Evolutionary conservation across 2,888 invertebrate species (phyloP), one percentile per base, ranked within the genome.

Genomic region (Aspidiotus destructor): DNA sequence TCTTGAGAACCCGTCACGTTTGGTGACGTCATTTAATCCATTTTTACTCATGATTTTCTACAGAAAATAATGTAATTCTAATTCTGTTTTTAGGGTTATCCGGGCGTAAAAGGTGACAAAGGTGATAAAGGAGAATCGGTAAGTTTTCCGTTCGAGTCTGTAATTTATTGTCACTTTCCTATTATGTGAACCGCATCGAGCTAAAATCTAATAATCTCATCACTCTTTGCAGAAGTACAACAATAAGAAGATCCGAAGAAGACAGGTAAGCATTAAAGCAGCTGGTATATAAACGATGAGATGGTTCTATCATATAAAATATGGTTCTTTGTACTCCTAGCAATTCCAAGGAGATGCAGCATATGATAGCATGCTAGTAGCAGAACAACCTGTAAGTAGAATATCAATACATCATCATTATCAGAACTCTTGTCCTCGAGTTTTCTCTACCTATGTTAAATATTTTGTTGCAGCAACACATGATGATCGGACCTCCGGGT

Each of bases 101-200:
- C 92, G 3, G 93, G 93, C 48, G 83, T 86, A 73, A 91, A 90
- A 78, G 92, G 94, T 41, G 92, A 92, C 75, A 92, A 91, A 76
- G 92, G 94, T 48, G 92, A 92, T 77, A 91, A 92, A 76, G 92
- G 92, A 44, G 92, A 93, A 82, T 91, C 91, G 84, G 92, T 92
- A 82, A 86, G 86, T 83, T 40, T 61, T 48, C 10, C 5, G 15
- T 13, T 1, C 58, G 7, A 10, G 58, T 11, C 10, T 42, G 7
- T 44, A 41, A 40, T 61, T 41, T 8, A 75, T 75, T 75, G 75
- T 75, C 42, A 10, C 11, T 11, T 60, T 42, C 7, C 52, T 6
- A 17, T 15, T n/a, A 16, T 41, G 2, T 8, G 3, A n/a, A 40
- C 40, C 8, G 1, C 48, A 2, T 10, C 8, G 15, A 13, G 7